Conservation (phyloP, 1,140 invertebrate genomes). For the Sitodiplosis mosellana region DNA sequence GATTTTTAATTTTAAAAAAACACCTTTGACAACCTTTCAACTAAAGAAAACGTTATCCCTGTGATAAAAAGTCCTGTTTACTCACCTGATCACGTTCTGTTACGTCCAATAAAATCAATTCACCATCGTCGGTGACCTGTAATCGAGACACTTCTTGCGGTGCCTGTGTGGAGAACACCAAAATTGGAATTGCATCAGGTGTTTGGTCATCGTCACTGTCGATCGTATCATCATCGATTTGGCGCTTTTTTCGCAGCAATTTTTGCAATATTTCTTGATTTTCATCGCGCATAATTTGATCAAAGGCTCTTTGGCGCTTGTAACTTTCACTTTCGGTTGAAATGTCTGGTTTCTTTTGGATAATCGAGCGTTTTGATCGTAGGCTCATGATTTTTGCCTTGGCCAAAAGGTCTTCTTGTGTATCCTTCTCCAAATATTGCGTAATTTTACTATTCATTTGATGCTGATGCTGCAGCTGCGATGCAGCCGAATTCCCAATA, state of each 20-base stretch:
- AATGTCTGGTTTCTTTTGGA: not conserved
- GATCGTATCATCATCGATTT: not conserved
- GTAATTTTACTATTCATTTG: not conserved
- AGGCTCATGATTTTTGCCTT: conserved; percentile 6
- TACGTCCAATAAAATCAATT: not conserved
- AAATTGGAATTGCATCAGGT: not conserved
- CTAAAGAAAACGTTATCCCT: no score
- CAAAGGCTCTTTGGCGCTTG: not conserved
- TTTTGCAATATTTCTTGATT: not conserved
- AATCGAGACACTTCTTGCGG: not conserved
- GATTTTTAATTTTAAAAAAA: no score
- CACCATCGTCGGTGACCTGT: not conserved
- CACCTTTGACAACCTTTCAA: no score
- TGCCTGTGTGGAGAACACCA: not conserved
- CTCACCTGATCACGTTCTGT: not conserved
- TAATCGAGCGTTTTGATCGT: conserved; percentile 1
- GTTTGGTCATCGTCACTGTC: not conserved
- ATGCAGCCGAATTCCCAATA: not conserved
- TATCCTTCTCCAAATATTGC: not conserved
- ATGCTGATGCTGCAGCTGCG: not conserved
- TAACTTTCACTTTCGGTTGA: not conserved
- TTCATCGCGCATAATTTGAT: not conserved
- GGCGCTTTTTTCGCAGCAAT: not conserved
- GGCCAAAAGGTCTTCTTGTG: not conserved
- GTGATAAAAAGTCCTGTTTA: not conserved